phyloP scores from a whole-genome alignment of 2,113 vertebrate species.

The Hyaena hyaena region DNA sequence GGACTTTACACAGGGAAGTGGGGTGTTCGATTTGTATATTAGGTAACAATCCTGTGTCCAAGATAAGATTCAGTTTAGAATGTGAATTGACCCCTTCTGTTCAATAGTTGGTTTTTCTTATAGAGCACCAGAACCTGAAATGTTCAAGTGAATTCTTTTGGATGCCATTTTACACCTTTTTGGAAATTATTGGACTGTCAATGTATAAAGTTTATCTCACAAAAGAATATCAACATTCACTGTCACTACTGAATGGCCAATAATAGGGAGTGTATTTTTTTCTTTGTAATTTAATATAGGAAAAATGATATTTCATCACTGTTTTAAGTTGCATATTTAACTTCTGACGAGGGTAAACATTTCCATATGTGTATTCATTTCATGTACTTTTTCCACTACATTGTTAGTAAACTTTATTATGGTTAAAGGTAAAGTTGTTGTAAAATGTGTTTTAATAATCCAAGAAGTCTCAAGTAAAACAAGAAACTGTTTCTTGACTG shows the following conservation, averaged over 20 bases:
- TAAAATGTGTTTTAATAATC: background rate
- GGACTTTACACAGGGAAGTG: background rate
- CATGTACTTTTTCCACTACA: background rate
- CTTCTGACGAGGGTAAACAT: background rate
- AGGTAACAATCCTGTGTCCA: background rate
- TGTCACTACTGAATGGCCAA: background rate
- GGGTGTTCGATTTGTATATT: background rate
- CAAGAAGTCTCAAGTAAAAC: background rate
- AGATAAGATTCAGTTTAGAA: background rate
- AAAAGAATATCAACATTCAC: slow-evolving; percentile 3
- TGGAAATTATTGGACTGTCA: background rate
- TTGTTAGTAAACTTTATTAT: background rate
- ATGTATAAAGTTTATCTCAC: background rate
- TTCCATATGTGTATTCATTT: background rate
- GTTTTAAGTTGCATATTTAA: background rate
- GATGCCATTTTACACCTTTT: background rate
- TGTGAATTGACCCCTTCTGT: background rate
- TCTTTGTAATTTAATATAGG: background rate
- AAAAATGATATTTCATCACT: background rate
- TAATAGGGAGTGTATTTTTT: background rate
- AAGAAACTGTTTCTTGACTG: background rate
- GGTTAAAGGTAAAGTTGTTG: background rate
- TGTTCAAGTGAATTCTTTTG: background rate
- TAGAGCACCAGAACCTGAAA: background rate
- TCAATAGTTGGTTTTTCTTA: background rate